A percentile compares a stretch with the other conserved stretches of the same genome.
These are phyloP conservation scores for Aix galericulata DNA, from an alignment of 2,113 vertebrate species.

Conservation along the genomic window DNA sequence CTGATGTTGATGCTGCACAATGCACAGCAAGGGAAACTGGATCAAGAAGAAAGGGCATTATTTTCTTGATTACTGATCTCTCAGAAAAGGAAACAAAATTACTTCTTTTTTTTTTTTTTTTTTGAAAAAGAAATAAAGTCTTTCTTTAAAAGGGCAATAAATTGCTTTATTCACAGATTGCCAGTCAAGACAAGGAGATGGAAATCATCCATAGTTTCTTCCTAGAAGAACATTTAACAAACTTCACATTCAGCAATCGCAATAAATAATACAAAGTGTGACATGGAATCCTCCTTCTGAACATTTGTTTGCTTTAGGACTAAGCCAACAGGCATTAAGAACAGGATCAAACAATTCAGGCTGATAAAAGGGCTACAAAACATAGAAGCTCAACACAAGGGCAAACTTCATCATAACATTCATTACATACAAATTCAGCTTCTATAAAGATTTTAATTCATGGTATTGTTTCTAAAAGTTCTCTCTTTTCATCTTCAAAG, in stretches of 20 bases:
- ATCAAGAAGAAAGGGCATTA: not conserved
- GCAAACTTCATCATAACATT: not conserved
- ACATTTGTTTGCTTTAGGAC: not conserved
- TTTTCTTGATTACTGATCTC: not conserved
- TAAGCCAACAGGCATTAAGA: not conserved
- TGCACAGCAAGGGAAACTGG: not conserved
- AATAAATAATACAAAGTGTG: not conserved
- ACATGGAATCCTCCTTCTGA: not conserved
- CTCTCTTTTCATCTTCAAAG: not conserved
- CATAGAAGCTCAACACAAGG: not conserved
- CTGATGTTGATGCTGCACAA: not conserved
- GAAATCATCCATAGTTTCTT: not conserved
- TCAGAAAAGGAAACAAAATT: not conserved
- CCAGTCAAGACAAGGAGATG: not conserved
- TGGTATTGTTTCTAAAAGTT: not conserved
- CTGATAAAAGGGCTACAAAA: not conserved
- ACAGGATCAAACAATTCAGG: not conserved
- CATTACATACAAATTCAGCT: not conserved
- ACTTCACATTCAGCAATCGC: not conserved
- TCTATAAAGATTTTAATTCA: conserved; percentile 1
- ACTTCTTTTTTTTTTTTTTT: not conserved
- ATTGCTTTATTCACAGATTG: not conserved
- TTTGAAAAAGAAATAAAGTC: not conserved
- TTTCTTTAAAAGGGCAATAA: not conserved
- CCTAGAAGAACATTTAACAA: not conserved